phyloP scores from a whole-genome alignment of 2,888 invertebrate species.

The Cenopis cana region DNA sequence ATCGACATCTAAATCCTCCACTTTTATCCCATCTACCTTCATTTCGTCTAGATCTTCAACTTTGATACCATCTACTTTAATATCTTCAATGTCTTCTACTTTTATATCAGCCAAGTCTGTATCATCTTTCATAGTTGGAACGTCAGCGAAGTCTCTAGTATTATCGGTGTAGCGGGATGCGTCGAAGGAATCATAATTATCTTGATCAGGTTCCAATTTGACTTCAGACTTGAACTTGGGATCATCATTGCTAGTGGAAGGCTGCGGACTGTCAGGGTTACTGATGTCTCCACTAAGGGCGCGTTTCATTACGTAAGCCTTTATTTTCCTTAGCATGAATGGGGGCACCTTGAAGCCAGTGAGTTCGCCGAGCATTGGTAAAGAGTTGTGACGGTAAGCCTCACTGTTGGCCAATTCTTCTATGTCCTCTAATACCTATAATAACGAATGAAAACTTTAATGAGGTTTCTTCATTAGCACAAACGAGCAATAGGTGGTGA shows the following conservation, averaged over 20 bases:
- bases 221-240: conserved; percentile 70
- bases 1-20: conserved; percentile 71
- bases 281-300: conserved; percentile 66
- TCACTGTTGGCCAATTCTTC: conserved; percentile 90
- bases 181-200: conserved; percentile 73
- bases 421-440: conserved; percentile 89
- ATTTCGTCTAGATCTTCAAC: conserved; percentile 76
- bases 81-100: conserved; percentile 79
- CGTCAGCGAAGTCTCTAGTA: conserved; percentile 71
- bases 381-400: conserved; percentile 88
- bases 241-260: conserved; percentile 71
- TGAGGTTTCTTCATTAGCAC: conserved; percentile 16
- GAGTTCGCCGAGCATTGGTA: conserved; percentile 87
- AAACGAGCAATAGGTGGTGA: neutral
- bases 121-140: conserved; percentile 73
- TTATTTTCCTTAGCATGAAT: conserved; percentile 91
- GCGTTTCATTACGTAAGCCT: conserved; percentile 84
- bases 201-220: conserved; percentile 70
- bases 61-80: conserved; percentile 77
- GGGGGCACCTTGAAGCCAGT: conserved; percentile 91
- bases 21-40: conserved; percentile 76
- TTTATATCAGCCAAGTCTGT: conserved; percentile 78
- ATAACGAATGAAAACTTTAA: neutral
- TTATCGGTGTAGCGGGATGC: conserved; percentile 75
- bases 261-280: conserved; percentile 73